Percentiles rank a stretch among this genome's conserved stretches.
Conservation (phyloP, 2,113 vertebrate species). For the Craseonycteris thonglongyai region DNA sequence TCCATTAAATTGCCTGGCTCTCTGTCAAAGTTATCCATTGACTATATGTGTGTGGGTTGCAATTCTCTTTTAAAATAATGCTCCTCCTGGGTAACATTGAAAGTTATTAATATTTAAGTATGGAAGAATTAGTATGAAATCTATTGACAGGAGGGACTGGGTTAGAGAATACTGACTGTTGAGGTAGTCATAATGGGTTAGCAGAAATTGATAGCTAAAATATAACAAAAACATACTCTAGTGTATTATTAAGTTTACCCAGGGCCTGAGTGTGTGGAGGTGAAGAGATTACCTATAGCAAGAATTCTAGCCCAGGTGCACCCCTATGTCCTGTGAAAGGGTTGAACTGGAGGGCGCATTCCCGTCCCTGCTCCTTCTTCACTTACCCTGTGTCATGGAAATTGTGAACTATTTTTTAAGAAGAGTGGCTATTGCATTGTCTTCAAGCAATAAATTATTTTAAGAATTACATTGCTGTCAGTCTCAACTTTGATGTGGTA, state of each 20-base stretch:
- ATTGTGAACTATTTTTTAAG: background rate
- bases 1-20: background rate
- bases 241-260: background rate
- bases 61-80: background rate
- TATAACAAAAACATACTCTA: background rate
- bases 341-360: background rate
- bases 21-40: background rate
- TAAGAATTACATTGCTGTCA: background rate
- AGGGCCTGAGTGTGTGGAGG: background rate
- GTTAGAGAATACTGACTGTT: background rate
- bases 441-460: conserved; percentile 8
- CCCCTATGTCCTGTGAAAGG: background rate
- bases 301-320: background rate
- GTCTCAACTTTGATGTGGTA: background rate
- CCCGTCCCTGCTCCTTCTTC: background rate
- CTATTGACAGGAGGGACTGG: background rate
- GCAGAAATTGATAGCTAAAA: background rate
- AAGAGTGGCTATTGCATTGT: background rate
- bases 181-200: background rate
- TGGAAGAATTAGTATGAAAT: background rate
- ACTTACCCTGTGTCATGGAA: background rate
- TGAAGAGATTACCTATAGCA: background rate
- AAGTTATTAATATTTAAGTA: background rate
- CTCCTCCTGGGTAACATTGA: background rate
- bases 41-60: background rate